Evolutionary conservation across 2,113 vertebrate genomes (phyloP), one percentile per base, ranked within the genome.

Genomic region (Hystrix cristata): DNA sequence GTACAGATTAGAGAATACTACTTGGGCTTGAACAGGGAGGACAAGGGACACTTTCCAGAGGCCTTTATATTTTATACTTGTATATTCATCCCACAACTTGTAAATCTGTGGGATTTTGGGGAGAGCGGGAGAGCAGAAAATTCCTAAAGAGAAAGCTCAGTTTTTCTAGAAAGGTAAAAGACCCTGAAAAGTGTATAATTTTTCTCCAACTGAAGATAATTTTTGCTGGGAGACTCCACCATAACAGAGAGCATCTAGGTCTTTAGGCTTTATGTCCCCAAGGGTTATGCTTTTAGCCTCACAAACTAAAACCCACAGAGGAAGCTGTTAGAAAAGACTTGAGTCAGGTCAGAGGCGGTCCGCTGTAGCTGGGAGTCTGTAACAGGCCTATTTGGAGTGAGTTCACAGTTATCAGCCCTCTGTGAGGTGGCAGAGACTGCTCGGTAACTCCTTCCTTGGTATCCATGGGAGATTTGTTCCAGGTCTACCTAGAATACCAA

Each of bases 141-240:
- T 72, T 83, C 12, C 34, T 72, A 82, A 82, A 94, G 78, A 76
- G 55, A 48, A 81, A 92, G 64, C 25, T 29, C 0, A 34, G 23
- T 69, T 92, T 94, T 97, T 83, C 21, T 53, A 23, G 55, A 21
- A 64, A 79, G 23, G 31, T 53, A 51, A 86, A 93, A 72, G 38
- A 18, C 72, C 15, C 48, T 86, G 46, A 8, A 85, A 76, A 3
- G 0, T 60, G 0, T 71, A 82, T 86, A 27, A 15, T 46, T 88
- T 86, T 96, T 91, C 65, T 86, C 79, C 82, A 83, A 83, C 7
- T 5, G 27, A 84, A 88, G n/a, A 27, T 82, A 55, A n/a, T 51
- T 96, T 94, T 90, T 69, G 7, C 4, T 29, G 29, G 31, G 53
- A 81, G 10, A 91, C 81, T 72, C 25, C 31, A 25, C 95, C 38